Percentiles rank a stretch among this genome's conserved stretches.
Evolutionary conservation across 2,113 vertebrate species (phyloP).

Genomic region (Synodontis membranacea): DNA sequence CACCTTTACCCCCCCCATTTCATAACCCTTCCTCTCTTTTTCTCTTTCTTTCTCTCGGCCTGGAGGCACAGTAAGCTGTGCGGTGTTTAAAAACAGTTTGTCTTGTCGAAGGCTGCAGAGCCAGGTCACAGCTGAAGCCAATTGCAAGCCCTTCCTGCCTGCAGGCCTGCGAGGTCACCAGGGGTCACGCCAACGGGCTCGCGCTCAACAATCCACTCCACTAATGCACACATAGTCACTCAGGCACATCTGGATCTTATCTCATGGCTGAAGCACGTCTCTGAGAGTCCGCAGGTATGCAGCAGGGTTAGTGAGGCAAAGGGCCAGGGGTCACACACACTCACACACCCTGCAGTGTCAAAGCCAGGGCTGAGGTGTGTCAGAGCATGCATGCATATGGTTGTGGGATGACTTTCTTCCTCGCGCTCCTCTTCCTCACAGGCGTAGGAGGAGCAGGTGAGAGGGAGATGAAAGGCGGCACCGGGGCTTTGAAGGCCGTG

Average conservation of each 20-base stretch:
- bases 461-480: conserved; percentile 67
- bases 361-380: conserved; percentile 41
- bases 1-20: conserved; percentile 26
- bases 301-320: conserved; percentile 38
- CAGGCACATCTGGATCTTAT: conserved; percentile 78
- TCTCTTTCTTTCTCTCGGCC: neutral
- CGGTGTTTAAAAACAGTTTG: conserved; percentile 77
- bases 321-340: conserved; percentile 63
- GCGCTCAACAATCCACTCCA: conserved; percentile 65
- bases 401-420: conserved; percentile 23
- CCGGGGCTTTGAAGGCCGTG: conserved; percentile 68
- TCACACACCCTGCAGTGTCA: conserved; percentile 48
- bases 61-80: conserved; percentile 70
- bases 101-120: conserved; percentile 71
- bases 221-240: conserved; percentile 53
- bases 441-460: conserved; percentile 59
- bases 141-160: conserved; percentile 76
- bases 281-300: conserved; percentile 63
- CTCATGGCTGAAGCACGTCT: conserved; percentile 62
- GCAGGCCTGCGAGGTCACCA: conserved; percentile 69
- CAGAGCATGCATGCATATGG: conserved; percentile 14
- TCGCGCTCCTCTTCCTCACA: conserved; percentile 48
- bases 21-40: neutral
- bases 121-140: conserved; percentile 76
- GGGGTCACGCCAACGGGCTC: conserved; percentile 66